Evolutionary conservation across 1,140 invertebrate genomes (phyloP).

Genomic region (Heliothis virescens): DNA sequence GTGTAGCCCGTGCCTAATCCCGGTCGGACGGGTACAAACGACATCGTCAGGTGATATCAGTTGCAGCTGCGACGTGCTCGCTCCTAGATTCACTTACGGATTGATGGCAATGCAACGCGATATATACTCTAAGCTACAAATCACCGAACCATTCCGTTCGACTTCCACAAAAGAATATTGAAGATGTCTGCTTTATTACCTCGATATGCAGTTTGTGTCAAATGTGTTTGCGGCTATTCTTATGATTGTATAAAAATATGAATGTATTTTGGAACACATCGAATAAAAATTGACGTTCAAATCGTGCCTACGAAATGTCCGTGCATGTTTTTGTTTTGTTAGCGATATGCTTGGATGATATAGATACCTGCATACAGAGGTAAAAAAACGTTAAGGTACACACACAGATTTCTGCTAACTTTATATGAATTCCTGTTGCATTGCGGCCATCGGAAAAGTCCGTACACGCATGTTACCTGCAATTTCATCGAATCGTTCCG

Average conservation of each 20-base stretch:
- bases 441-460: no score
- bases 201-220: conserved; percentile 16
- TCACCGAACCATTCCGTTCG: conserved; percentile 59
- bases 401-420: no score
- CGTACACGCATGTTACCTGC: no score
- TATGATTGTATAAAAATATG: conserved; percentile 28
- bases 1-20: conserved; percentile 68
- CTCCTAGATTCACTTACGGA: conserved; percentile 78
- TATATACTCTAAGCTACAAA: conserved; percentile 65
- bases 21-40: conserved; percentile 75
- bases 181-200: conserved; percentile 39
- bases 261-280: conserved; percentile 11
- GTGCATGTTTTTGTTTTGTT: conserved; percentile 26
- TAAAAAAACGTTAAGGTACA: conserved; percentile 17
- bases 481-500: no score
- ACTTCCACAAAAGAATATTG: conserved; percentile 46
- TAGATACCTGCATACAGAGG: conserved; percentile 12
- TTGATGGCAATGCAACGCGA: conserved; percentile 77
- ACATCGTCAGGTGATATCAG: conserved; percentile 81
- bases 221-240: conserved; percentile 14
- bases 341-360: conserved; percentile 9
- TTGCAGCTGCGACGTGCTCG: conserved; percentile 74
- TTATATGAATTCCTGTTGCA: no score
- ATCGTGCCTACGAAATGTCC: conserved; percentile 15
- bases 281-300: conserved; percentile 4